These are phyloP conservation scores for Valencia hispanica DNA, from an alignment of 2,797 vertebrate species.

Conservation along the genomic window DNA sequence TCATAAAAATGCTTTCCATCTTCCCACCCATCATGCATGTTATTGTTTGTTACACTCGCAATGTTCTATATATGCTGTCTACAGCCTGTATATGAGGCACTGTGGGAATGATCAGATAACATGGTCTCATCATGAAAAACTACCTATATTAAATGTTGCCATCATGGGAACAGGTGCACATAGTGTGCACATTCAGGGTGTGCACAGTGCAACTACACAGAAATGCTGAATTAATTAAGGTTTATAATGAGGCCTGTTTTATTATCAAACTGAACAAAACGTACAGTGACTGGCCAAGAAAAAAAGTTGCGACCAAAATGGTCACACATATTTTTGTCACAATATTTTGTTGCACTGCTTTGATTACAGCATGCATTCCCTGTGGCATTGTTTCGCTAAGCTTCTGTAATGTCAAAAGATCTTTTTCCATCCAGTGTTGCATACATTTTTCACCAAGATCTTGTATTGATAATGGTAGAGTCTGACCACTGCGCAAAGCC, in stretches of 20 bases:
- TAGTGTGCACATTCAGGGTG: slow-evolving; percentile 2
- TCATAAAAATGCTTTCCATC: slow-evolving; percentile 27
- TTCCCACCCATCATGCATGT: slow-evolving; percentile 8
- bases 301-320: no score
- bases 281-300: no score
- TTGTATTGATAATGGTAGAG: no score
- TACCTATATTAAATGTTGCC: slow-evolving; percentile 23
- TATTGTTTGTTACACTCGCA: slow-evolving; percentile 25
- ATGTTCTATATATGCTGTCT: slow-evolving; percentile 34
- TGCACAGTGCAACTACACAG: not conserved
- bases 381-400: no score
- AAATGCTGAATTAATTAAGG: slow-evolving; percentile 1
- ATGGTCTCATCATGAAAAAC: slow-evolving; percentile 35
- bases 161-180: slow-evolving; percentile 48
- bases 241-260: slow-evolving; percentile 13
- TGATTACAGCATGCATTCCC: no score
- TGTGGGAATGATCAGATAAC: slow-evolving; percentile 70
- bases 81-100: slow-evolving; percentile 16
- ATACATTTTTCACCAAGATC: no score
- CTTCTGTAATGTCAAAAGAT: no score
- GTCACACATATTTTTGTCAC: no score
- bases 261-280: not conserved
- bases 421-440: no score
- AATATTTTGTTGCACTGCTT: no score
- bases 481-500: no score